Percentiles rank a stretch among this genome's conserved stretches.
phyloP scores from a whole-genome alignment of 2,888 invertebrate species.

The Eupithecia exiguata region DNA sequence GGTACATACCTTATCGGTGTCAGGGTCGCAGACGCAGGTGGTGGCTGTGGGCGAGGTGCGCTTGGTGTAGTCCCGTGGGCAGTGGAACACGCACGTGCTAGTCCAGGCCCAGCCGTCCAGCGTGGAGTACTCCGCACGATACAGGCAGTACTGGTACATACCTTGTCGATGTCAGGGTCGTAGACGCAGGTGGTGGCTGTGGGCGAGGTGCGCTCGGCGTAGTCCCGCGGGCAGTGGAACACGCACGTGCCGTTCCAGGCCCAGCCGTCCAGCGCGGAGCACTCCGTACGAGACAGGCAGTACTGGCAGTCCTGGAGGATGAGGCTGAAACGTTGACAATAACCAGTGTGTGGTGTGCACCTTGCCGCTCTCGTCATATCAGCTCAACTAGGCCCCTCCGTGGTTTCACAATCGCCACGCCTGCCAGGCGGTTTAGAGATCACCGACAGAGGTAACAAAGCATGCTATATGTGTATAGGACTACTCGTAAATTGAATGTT shows the following conservation, averaged over 20 bases:
- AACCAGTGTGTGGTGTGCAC: neutral
- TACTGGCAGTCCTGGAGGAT: conserved; percentile 82
- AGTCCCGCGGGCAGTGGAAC: conserved; percentile 65
- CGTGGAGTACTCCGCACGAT: conserved; percentile 85
- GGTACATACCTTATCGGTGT: conserved; percentile 20
- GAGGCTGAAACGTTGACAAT: conserved; percentile 63
- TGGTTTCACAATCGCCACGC: neutral
- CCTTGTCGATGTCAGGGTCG: conserved; percentile 51
- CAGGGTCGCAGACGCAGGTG: conserved; percentile 59
- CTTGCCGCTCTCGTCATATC: neutral
- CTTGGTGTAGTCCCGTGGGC: conserved; percentile 60
- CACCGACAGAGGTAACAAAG: no score
- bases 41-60: conserved; percentile 34
- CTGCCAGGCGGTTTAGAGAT: neutral
- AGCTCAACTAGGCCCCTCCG: no score
- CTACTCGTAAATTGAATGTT: no score
- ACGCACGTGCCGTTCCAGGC: conserved; percentile 86
- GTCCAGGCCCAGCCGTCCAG: conserved; percentile 84
- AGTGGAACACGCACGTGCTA: conserved; percentile 83
- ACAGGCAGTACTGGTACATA: no score
- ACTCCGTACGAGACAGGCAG: conserved; percentile 89
- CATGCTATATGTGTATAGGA: no score
- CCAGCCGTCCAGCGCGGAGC: conserved; percentile 81
- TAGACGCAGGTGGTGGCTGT: conserved; percentile 51
- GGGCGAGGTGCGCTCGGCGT: conserved; percentile 42